Base-by-base conservation (phyloP, 2,797 vertebrate species). In the Microcaecilia unicolor region DNA sequence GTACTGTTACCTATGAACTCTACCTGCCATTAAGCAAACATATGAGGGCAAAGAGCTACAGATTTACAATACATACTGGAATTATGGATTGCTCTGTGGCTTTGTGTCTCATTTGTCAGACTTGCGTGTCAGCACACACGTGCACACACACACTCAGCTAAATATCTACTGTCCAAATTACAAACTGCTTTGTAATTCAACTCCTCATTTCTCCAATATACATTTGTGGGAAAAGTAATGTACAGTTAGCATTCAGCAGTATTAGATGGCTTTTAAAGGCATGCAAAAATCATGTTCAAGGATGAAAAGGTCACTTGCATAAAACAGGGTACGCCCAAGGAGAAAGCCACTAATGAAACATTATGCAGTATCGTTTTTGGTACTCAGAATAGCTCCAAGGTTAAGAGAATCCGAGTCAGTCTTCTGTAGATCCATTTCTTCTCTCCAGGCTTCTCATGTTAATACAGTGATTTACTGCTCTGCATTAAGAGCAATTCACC, bases 401-500 rank as follows among this genome's bases (percentile, higher is more conserved):
- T 94, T 89, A 83, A 71, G 69, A 74, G 81, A 82, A 87, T 91
- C 89, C 78, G 64, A 87, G 84, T 80, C 87, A 86, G 87, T 88
- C 87, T 91, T 91, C 81, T 83, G 75, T 85, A 86, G 89, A 92
- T 93, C 89, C 83, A 87, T 92, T 93, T 93, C 87, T 87, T 88
- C 88, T 93, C 90, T 90, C 88, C 79, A 82, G 89, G 85, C 85
- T 83, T 88, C 84, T 91, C 87, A 80, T 88, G 89, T 91, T 92
- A 94, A 92, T 90, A 93, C 85, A 84, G 89, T 97, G 92, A 97
- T 95, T 98, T 93, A 98, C 88, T 93, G 88, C 87, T 89, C 88
- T 89, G 91, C 89, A 93, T 97, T 96, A 96, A 93, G 90, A 95
- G 91, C 91, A 96, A 95, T 97, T 98, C 93, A 97, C 92, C 93